A percentile compares a stretch with the other conserved stretches of the same genome.
phyloP scores from a whole-genome alignment of 2,113 vertebrate genomes.

The Sphyrna mokarran region DNA sequence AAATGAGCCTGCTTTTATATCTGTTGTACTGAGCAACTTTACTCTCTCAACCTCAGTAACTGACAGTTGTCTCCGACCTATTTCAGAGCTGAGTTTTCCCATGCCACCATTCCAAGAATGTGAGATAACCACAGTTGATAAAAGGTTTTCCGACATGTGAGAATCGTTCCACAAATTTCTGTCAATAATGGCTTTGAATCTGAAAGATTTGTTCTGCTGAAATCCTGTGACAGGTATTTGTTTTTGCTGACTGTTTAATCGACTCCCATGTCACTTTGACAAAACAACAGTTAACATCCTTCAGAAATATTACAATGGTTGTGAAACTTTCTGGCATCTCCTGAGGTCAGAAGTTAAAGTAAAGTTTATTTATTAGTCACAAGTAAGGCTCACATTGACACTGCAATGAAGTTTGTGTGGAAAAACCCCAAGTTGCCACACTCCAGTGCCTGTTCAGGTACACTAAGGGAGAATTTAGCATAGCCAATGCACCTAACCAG shows the following conservation, averaged over 20 bases:
- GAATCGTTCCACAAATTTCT: not conserved
- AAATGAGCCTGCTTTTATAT: too few relatives aligned
- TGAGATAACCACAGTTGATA: not conserved
- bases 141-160: not conserved
- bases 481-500: too few relatives aligned
- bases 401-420: too few relatives aligned
- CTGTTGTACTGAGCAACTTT: not conserved
- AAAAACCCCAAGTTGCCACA: too few relatives aligned
- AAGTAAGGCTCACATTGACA: too few relatives aligned
- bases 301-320: not conserved
- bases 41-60: not conserved
- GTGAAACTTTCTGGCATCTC: not conserved
- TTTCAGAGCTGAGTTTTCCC: not conserved
- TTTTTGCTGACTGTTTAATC: too few relatives aligned
- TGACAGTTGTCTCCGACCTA: not conserved
- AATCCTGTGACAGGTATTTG: not conserved
- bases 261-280: not conserved
- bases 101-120: too few relatives aligned
- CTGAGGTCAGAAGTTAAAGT: not conserved
- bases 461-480: too few relatives aligned
- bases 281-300: not conserved
- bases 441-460: too few relatives aligned
- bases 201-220: not conserved
- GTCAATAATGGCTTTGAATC: not conserved
- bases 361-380: too few relatives aligned